Evolutionary conservation across 2,113 vertebrate genomes (phyloP).

Genomic region (human (Homo sapiens)): DNA sequence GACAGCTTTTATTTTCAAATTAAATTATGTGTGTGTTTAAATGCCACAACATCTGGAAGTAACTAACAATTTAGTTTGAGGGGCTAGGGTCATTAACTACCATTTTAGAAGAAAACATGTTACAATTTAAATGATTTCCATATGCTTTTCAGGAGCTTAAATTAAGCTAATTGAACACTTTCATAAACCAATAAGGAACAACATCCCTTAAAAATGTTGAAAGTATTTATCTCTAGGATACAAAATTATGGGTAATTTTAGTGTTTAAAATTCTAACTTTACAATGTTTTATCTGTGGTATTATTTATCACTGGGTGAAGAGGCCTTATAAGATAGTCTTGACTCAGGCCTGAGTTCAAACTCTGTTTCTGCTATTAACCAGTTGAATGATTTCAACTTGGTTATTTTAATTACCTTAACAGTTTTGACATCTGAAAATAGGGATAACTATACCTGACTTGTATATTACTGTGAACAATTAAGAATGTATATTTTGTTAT

Average conservation of each 20-base stretch:
- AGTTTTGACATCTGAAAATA: not conserved
- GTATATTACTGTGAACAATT: not conserved
- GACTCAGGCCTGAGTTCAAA: not conserved
- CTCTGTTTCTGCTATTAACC: not conserved
- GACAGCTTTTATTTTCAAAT: not conserved
- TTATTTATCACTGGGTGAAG: not conserved
- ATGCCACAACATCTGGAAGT: not conserved
- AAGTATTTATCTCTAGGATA: not conserved
- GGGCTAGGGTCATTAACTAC: not conserved
- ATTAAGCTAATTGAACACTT: slow-evolving; percentile 14
- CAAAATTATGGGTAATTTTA: not conserved
- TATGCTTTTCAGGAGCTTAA: not conserved
- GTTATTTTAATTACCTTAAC: not conserved
- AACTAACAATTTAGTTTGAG: not conserved
- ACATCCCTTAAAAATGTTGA: not conserved
- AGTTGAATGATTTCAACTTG: not conserved
- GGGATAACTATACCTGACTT: not conserved
- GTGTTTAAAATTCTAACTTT: slow-evolving; percentile 26
- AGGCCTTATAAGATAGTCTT: not conserved
- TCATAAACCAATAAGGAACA: slow-evolving; percentile 28
- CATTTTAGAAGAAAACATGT: slow-evolving; percentile 26
- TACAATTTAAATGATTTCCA: slow-evolving; percentile 27
- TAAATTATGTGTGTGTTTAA: not conserved
- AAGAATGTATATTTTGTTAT: not conserved
- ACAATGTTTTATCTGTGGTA: not conserved